Conservation (phyloP, 2,888 invertebrate species). For the Formica aserva region DNA sequence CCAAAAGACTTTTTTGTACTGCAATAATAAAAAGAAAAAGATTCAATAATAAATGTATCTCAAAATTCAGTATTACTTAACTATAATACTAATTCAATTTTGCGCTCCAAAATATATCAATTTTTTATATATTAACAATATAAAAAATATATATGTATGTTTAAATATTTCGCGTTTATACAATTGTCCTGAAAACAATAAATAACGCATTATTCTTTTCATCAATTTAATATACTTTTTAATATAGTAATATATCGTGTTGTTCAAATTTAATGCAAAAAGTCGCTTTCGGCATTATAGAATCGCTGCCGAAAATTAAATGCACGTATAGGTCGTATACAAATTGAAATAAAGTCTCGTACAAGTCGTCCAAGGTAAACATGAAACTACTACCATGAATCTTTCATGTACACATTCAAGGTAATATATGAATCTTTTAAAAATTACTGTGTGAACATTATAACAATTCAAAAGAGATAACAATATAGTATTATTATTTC, state of each 20-base stretch:
- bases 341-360: constrained; percentile 25
- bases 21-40: constrained; percentile 33
- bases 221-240: not conserved
- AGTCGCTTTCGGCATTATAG: not conserved
- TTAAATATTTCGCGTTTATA: not conserved
- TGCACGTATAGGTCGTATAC: constrained; percentile 13
- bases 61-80: not conserved
- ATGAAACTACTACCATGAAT: constrained; percentile 5
- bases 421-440: not conserved
- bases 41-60: not conserved
- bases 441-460: not conserved
- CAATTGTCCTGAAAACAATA: not conserved
- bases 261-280: not conserved
- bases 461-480: not conserved
- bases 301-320: constrained; percentile 17
- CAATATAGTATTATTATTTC: not conserved
- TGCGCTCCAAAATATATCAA: not conserved
- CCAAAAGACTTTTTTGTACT: constrained; percentile 57
- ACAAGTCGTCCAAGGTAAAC: constrained; percentile 13
- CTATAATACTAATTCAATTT: not conserved
- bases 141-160: not conserved
- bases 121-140: constrained; percentile 5
- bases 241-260: not conserved
- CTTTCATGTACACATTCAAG: not conserved
- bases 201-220: not conserved